Conservation (phyloP, 2,113 vertebrate species). For the Trochalopteron elliotii region DNA sequence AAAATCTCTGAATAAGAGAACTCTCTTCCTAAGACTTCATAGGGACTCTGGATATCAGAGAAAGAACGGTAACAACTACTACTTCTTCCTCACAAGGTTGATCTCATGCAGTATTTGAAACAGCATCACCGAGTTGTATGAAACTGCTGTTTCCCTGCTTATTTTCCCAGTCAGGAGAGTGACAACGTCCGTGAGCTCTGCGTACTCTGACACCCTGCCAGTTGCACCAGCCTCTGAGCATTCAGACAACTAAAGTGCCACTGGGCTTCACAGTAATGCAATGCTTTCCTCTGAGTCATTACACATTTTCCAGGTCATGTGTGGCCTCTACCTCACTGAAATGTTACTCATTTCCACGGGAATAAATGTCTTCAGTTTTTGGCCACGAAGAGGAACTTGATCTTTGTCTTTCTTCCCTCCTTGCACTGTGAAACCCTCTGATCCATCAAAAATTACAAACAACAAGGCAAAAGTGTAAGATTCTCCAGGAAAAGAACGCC, state of each 20-base stretch:
- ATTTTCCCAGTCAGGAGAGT: neutral
- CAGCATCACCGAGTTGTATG: neutral
- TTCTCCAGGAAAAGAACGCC: neutral
- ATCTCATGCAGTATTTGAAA: neutral
- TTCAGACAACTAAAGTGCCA: neutral
- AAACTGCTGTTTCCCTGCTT: neutral
- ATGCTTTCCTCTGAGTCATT: neutral
- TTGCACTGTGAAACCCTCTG: neutral
- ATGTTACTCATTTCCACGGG: neutral
- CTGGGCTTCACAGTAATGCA: neutral
- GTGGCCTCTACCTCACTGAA: neutral
- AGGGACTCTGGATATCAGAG: slow-evolving; percentile 3
- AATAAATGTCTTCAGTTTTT: neutral
- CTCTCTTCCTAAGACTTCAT: neutral
- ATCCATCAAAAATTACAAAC: neutral
- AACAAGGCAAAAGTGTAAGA: neutral
- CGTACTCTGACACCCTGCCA: neutral
- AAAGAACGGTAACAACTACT: neutral
- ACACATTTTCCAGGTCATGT: neutral
- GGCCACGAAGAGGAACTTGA: neutral
- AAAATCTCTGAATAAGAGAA: neutral
- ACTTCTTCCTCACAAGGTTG: neutral
- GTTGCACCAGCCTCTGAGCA: neutral
- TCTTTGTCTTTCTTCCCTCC: neutral
- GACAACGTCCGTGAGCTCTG: neutral